Base-by-base conservation (phyloP, 2,888 invertebrate genomes). In the Atherix ibis region DNA sequence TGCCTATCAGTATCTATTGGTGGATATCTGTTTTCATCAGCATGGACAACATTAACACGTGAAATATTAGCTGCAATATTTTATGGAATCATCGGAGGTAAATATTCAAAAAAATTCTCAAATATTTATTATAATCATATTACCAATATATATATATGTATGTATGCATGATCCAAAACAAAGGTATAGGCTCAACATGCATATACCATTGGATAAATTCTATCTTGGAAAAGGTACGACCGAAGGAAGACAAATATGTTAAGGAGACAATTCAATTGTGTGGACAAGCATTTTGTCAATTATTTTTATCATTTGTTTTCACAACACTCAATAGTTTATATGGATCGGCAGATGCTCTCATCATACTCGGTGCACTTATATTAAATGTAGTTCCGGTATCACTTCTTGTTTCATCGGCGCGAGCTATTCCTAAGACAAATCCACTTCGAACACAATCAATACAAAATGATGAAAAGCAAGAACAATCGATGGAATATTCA, bases 221-320 rank as follows among this genome's bases (percentile, higher is more conserved):
- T 4, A 58, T 59, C 30, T 40, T 59, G 32, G 58, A 59, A 41
- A 54, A 55, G 18, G 58, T 60, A n/a, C 56, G 58, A 24, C 58
- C 58, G 6, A 52, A 56, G 1, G 58, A 59, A 37, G 58, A 59
- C 32, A 58, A 58, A 39, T 58, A 52, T 27, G 60, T 59, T 3
- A 49, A 57, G 17, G 57, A 57, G 35, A 59, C 59, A 0, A 57
- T 59, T 17, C 56, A 53, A 26, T 40, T 59, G 13, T 58, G 57
- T 31, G 58, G 58, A 12, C 60, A 59, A 40, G 58, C 60, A 12
- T 59, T 59, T 39, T 59, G 58, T 36, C 60, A 59, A 40, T 46
- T 59, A 8, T 59, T 59, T 35, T 46, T 59, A 1, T 58, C 58
- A 4, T 59, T 59, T 33, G 60, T 58, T 5, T 56, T 60, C 32